Evolutionary conservation across 2,113 vertebrate genomes (phyloP), one percentile per base, ranked within the genome.

Genomic region (Lasiurus borealis): DNA sequence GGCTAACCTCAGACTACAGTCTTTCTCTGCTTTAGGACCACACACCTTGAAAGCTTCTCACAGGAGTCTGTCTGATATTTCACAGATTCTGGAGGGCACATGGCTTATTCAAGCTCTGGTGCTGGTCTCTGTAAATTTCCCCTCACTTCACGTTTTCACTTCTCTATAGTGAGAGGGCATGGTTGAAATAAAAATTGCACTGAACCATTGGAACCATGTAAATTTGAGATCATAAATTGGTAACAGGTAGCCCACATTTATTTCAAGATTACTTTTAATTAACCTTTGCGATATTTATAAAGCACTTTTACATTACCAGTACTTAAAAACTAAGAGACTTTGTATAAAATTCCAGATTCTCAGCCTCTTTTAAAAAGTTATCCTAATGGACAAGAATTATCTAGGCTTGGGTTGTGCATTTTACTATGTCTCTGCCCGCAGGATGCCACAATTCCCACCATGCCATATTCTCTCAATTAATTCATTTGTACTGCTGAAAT

Each of bases 191-290:
- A 77, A 88, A 68, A 76, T 72, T 71, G 40, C n/a, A 46, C 19
- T n/a, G 14, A 88, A 88, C 46, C 68, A n/a, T 7, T 89, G 31
- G 14, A 72, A 82, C 44, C 36, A 57, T 25, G 31, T 54, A 77
- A 77, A 5, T 54, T 34, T 29, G 27, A 73, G 44, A 62, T 68
- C 19, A 18, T 54, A 84, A 95, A 69, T 3, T 85, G 5, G 3
- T 21, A 72, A 12, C 18, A 57, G 15, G 9, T 31, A 86, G 64
- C 27, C 10, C 57, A 66, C 18, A 19, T 44, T 76, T 75, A 89
- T 59, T 62, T 93, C 40, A 75, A 77, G n/a, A 34, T 72, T 5
- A 40, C 81, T 81, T 68, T 88, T 92, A 92, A 81, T 89, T 69
- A 90, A 77, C n/a, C 23, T 76, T 8, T 34, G 8, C 6, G 54